Evolutionary conservation across 2,797 vertebrate species (phyloP).

Genomic region (Vespertilio murinus): DNA sequence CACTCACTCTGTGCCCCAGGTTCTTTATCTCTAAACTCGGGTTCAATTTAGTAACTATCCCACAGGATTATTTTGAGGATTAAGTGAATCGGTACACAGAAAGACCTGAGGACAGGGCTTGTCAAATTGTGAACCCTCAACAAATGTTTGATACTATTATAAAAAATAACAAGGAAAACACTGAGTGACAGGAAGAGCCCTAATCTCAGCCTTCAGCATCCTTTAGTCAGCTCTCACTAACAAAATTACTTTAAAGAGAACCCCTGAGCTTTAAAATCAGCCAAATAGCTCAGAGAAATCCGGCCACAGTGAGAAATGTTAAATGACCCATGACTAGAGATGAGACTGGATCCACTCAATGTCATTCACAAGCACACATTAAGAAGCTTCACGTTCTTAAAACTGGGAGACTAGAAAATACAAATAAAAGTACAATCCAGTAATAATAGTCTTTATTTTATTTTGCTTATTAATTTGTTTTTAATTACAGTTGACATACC

Average conservation of each 20-base stretch:
- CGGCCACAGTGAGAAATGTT: neutral
- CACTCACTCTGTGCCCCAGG: neutral
- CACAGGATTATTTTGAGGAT: neutral
- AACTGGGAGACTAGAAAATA: neutral
- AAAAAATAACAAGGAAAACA: neutral
- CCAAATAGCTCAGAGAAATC: neutral
- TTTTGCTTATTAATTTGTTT: neutral
- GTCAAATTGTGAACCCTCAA: neutral
- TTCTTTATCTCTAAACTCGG: neutral
- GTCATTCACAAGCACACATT: neutral
- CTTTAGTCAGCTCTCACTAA: neutral
- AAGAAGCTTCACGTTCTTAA: accelerated
- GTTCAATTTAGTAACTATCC: neutral
- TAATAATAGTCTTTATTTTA: neutral
- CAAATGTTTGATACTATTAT: neutral
- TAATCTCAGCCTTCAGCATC: neutral
- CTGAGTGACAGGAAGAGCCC: neutral
- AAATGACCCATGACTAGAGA: neutral
- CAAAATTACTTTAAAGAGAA: neutral
- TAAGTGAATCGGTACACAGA: neutral
- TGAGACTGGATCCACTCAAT: neutral
- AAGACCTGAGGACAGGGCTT: neutral
- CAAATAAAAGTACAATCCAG: neutral
- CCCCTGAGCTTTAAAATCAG: neutral
- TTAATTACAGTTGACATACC: neutral